Evolutionary conservation across 2,797 vertebrate genomes (phyloP), one percentile per base, ranked within the genome.

Genomic region (Ptychobarbus kaznakovi): DNA sequence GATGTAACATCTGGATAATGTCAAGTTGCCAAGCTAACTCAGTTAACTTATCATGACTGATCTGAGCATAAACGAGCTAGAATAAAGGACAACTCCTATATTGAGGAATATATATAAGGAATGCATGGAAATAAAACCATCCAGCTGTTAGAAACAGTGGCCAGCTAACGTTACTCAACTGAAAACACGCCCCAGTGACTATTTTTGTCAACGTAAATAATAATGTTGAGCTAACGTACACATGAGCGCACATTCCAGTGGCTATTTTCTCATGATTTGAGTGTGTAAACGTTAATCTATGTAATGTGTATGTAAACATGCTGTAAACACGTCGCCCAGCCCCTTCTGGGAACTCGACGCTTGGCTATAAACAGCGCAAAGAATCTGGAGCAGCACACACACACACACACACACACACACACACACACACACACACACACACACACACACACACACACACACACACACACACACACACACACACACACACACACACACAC

Each of bases 311-410:
- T 78, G 74, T 58, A 69, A 56, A 44, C 46, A 72, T 8, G 32
- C 10, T 86, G 78, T 85, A 80, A 68, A 86, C 84, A 78, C 53
- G 40, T 44, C 42, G 56, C 42, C 53, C 58, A 44, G 81, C 86
- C 72, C 44, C 82, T 87, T 89, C 86, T 84, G 69, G 78, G 81
- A 86, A 89, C 79, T 65, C 35, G 58, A 61, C 66, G 65, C 82
- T 86, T 86, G 72, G 78, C 69, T 88, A 78, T 86, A 88, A 89
- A 87, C 84, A 88, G 74, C 44, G 5, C 72, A 82, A 44, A 85
- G 56, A 81, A 84, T 80, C 84, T 76, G 75, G 46, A 81, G 65
- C 63, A 51, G 20, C 80, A 61, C 85, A 77, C 38, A 77, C 68
- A 32, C 32, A 32, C 32, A 32, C 32, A 2, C 32, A 32, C 32